Base-by-base conservation (phyloP, 2,797 vertebrate species). In the Lycodopsis pacificus region DNA sequence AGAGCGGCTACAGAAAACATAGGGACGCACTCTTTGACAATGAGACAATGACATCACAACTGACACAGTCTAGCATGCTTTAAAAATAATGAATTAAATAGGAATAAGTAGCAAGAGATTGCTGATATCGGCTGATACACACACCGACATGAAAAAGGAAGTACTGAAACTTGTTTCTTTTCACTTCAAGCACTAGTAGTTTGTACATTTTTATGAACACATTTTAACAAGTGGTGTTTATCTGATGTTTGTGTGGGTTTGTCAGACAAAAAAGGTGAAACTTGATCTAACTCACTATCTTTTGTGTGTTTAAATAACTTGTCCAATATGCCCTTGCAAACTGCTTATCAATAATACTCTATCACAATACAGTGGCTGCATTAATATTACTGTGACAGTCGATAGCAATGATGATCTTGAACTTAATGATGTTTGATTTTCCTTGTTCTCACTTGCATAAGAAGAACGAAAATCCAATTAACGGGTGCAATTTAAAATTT, bases 401-500 rank as follows among this genome's bases (percentile, higher is more conserved):
- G 27, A 64, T 20, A 22, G 30, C 22, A 54, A 30, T 9, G 17
- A 40, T 30, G 58, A 81, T 27, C 59, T 20, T 36, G 5, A 25
- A 38, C 15, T 69, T n/a, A 3, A 71, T 51, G 14, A 68, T 67
- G 22, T 71, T 68, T 38, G 36, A 54, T 27, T 73, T 49, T 14
- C 14, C 44, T 46, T 53, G 49, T 68, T 66, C 44, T 46, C 44
- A 46, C 44, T 46, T 66, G 34, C 53, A 51, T 57, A 12, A 14
- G 5, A 32, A 15, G 30, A 20, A 71, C 49, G 20, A 63, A 73
- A 74, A 75, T 56, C 15, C 32, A 65, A 73, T 64, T 73, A 65
- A 71, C 69, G 74, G 12, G 48, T 17, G 30, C 0, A 17, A n/a
- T 62, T 74, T 20, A 68, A 77, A 76, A 32, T 0, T 4, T 54